phyloP scores from a whole-genome alignment of 2,888 invertebrate species.

The Julus scandinavius region DNA sequence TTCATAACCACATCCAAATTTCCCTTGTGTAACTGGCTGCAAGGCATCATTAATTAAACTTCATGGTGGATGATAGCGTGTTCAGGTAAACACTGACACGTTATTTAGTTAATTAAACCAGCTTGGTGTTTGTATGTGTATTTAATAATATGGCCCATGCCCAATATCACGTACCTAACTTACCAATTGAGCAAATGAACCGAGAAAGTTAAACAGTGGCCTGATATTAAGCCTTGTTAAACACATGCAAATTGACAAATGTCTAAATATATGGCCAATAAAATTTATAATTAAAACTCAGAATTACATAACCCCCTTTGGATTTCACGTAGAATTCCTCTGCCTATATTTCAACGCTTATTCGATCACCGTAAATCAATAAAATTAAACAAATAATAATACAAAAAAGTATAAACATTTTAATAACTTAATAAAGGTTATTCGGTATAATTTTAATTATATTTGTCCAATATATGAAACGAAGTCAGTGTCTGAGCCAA shows the following conservation, averaged over 20 bases:
- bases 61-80: neutral
- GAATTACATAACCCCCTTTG: neutral
- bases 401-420: neutral
- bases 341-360: neutral
- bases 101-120: neutral
- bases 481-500: neutral
- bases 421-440: neutral
- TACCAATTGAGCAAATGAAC: neutral
- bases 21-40: neutral
- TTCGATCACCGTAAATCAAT: neutral
- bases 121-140: neutral
- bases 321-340: neutral
- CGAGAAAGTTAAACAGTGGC: neutral
- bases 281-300: slow-evolving; percentile 30
- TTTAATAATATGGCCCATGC: neutral
- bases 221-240: neutral
- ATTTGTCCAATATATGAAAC: neutral
- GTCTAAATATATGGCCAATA: slow-evolving; percentile 18
- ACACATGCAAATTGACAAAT: neutral
- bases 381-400: neutral
- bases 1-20: no score
- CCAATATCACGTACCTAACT: neutral
- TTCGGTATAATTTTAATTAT: neutral
- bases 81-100: neutral
- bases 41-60: neutral